Base-by-base conservation (phyloP, 2,797 vertebrate species). In the Sphenodon punctatus region DNA sequence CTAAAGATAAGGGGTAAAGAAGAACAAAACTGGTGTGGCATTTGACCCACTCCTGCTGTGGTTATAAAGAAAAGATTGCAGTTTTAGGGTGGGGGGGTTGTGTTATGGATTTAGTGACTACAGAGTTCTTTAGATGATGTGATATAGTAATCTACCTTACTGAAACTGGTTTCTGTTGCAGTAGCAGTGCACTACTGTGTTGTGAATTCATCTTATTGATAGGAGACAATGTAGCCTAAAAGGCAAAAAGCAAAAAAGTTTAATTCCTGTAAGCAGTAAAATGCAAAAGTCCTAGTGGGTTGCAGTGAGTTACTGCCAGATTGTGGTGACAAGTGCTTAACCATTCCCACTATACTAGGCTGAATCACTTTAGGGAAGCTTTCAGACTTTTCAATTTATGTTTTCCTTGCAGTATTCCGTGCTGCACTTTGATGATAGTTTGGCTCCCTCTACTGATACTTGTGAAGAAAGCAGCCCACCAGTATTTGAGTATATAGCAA, bases 401-500 rank as follows among this genome's bases (percentile, higher is more conserved):
- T n/a, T 56, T 45, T 32, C 69, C 12, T 43, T 68, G 32, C 38
- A 53, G 30, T 59, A 17, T 27, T n/a, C 20, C 16, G 10, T 88
- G 92, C 95, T 95, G 95, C 95, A 72, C 87, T 48, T 32, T 97
- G 97, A 97, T 98, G 96, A 97, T 84, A 94, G 87, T 89, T 88
- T 97, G 97, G 97, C 97, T 98, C 97, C 97, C 97, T 98, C 97
- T 97, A 92, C 97, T 97, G 97, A 97, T 88, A 75, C 5, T 23
- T 59, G 10, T 98, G 97, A 97, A 96, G 97, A 98, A 78, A 97
- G 43, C 85, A 92, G 96, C 97, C n/a, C 96, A 93, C 97, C 96
- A 96, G 86, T 89, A 73, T 97, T 97, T 98, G 97, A 97, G 92
- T 51, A 82, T 89, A 79, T 93, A 93, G 95, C n/a, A n/a, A n/a